phyloP scores from a whole-genome alignment of 2,113 vertebrate species.

The Arizona elegans region DNA sequence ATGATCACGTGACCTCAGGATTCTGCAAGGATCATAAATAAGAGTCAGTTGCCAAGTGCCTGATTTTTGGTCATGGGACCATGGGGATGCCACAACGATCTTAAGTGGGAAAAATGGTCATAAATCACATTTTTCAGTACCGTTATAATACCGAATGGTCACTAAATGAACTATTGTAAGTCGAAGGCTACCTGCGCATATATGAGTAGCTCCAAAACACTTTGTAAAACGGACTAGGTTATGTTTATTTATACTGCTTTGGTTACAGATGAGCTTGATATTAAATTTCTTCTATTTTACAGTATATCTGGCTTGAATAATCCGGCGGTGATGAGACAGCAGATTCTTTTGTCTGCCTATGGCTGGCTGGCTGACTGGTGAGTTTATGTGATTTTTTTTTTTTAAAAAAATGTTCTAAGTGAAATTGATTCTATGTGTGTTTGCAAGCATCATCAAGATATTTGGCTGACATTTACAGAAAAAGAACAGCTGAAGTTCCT shows the following conservation, averaged over 20 bases:
- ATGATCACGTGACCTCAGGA: background rate
- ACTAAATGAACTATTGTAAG: background rate
- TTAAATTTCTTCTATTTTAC: background rate
- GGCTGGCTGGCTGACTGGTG: background rate
- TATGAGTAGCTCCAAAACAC: background rate
- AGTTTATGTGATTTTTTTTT: background rate
- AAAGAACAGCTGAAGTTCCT: constrained; percentile 65
- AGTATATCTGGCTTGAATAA: background rate
- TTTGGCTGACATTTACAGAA: constrained; percentile 55
- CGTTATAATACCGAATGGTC: background rate
- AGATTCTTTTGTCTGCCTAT: background rate
- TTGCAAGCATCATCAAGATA: constrained; percentile 45
- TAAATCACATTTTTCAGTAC: background rate
- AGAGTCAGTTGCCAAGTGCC: background rate
- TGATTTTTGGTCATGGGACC: background rate
- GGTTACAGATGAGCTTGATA: no score
- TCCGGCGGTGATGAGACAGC: background rate
- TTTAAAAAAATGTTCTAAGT: background rate
- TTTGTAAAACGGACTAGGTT: background rate
- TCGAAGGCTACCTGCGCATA: background rate
- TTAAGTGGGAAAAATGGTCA: background rate
- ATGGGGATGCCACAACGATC: background rate
- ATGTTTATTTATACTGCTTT: background rate
- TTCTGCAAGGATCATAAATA: background rate
- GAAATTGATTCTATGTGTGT: constrained; percentile 20